phyloP scores from a whole-genome alignment of 2,113 vertebrate genomes.

The Ariopsis seemanni region DNA sequence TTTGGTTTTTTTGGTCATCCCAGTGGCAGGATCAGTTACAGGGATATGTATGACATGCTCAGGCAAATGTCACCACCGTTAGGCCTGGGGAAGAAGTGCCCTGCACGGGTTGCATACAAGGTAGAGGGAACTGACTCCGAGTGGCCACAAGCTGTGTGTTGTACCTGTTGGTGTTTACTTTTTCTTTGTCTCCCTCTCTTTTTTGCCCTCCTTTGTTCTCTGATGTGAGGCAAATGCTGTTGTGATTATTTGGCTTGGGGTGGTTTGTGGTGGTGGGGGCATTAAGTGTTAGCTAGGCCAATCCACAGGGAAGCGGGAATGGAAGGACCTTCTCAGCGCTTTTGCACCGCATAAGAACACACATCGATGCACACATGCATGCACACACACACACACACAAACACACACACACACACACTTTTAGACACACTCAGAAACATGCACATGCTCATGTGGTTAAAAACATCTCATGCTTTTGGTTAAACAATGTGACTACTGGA shows the following conservation, averaged over 20 bases:
- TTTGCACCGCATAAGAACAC: constrained; percentile 65
- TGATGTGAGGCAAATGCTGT: constrained; percentile 64
- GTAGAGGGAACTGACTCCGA: constrained; percentile 74
- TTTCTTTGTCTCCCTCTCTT: constrained; percentile 54
- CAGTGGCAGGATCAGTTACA: constrained; percentile 98
- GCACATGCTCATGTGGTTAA: neutral
- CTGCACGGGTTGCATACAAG: constrained; percentile 95
- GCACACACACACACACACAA: neutral
- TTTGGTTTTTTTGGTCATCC: constrained; percentile 67
- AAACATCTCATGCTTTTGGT: neutral
- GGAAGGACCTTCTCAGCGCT: constrained; percentile 77
- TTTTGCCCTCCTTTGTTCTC: constrained; percentile 54
- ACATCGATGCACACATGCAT: neutral
- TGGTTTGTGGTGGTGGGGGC: constrained; percentile 35
- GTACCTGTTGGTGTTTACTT: constrained; percentile 70
- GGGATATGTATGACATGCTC: constrained; percentile 98
- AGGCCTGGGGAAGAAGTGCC: constrained; percentile 97
- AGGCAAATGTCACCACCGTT: constrained; percentile 96
- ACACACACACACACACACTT: neutral
- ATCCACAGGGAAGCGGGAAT: constrained; percentile 76
- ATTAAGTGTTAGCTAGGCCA: constrained; percentile 46
- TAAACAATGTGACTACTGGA: neutral
- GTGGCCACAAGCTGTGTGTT: constrained; percentile 68
- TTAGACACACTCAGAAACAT: neutral
- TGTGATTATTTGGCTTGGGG: constrained; percentile 53